Evolutionary conservation across 2,888 invertebrate genomes (phyloP), one percentile per base, ranked within the genome.

Genomic region (Pomacea canaliculata): DNA sequence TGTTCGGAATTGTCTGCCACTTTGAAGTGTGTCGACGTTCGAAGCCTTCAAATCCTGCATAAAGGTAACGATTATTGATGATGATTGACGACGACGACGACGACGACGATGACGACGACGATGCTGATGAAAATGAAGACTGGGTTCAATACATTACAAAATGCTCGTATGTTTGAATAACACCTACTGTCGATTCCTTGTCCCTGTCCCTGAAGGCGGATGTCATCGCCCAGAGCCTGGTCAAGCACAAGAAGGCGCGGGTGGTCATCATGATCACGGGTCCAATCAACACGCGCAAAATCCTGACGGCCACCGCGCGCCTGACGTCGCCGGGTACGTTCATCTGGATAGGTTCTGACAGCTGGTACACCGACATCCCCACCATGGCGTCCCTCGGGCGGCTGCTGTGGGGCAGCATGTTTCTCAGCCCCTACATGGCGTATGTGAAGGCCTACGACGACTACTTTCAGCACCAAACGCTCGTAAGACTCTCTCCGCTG

Each of bases 331-430:
- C 70, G 1, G 82, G 83, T 8, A 78, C 83, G 10, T 88, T 87
- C 71, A 78, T 84, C 19, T 88, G 85, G 83, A 71, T 88, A 8
- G 85, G 83, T 23, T 81, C 85, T 48, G 87, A 87, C 66, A 84
- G 81, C 8, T 78, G 80, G 73, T 78, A 77, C n/a, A 76, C 76
- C 13, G 72, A 71, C 9, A 46, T 79, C 12, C 9, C 70, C 49
- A 48, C 19, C 16, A 76, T 81, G 13, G 79, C 79, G 1, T 82
- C 81, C 7, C 82, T 80, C 12, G 66, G 79, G 37, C 79, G 82
- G 12, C 79, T 78, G 8, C 76, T 82, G 9, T 68, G 80, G 8
- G 85, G 85, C 9, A 72, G 83, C 16, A 78, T 87, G 23, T 76
- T 79, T 9, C 71, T 86, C 16, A 82, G 37, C 27, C 63, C 68